Percentiles rank a stretch among this genome's conserved stretches.
phyloP scores from a whole-genome alignment of 2,113 vertebrate species.

The Eptesicus fuscus region DNA sequence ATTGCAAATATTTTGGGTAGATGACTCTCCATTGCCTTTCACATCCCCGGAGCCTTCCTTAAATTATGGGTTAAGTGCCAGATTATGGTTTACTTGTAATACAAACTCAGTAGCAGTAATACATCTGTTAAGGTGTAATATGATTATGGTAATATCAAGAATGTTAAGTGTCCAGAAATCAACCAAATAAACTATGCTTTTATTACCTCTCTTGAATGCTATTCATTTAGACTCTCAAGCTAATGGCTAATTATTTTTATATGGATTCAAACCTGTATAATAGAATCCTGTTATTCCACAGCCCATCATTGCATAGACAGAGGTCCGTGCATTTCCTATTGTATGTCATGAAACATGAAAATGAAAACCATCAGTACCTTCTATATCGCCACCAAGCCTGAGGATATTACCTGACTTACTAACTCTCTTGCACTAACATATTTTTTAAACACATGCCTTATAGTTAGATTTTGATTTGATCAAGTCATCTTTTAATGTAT shows the following conservation, averaged over 20 bases:
- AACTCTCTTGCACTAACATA: not conserved
- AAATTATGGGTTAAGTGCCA: slow-evolving; percentile 17
- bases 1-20: slow-evolving; percentile 33
- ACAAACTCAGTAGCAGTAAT: slow-evolving; percentile 3
- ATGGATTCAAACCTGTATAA: not conserved
- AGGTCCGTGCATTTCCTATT: not conserved
- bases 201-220: not conserved
- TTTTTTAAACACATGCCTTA: not conserved
- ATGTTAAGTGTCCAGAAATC: slow-evolving; percentile 31
- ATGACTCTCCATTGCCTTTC: slow-evolving; percentile 23
- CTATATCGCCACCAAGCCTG: not conserved
- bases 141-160: slow-evolving; percentile 15
- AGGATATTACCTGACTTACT: not conserved
- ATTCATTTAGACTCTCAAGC: slow-evolving; percentile 22
- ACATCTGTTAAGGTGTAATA: slow-evolving; percentile 19
- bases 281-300: not conserved
- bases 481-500: not conserved
- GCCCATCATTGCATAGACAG: not conserved
- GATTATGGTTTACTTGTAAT: slow-evolving; percentile 24
- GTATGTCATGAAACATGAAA: not conserved
- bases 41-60: slow-evolving; percentile 3
- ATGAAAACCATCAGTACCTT: not conserved
- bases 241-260: slow-evolving; percentile 48
- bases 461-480: slow-evolving; percentile 17
- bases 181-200: slow-evolving; percentile 26